Conservation (phyloP, 2,797 vertebrate genomes). For the Lagocephalus sceleratus region DNA sequence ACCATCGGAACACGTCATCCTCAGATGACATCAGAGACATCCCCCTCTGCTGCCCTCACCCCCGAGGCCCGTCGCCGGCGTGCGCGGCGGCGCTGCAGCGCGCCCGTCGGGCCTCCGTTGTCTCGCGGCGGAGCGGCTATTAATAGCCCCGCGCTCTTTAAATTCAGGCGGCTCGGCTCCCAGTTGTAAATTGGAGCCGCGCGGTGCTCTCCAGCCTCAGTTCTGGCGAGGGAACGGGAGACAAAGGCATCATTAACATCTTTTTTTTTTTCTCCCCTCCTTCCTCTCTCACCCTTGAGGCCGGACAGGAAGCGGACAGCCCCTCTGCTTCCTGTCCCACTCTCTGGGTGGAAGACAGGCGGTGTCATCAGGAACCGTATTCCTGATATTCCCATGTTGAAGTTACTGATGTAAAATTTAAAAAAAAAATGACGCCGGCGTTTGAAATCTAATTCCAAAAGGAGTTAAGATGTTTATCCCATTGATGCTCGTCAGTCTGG, state of each 20-base stretch:
- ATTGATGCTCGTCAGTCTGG: background rate
- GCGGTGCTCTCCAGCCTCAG: slow-evolving; percentile 33
- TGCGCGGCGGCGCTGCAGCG: slow-evolving; percentile 44
- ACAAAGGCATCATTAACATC: slow-evolving; percentile 32
- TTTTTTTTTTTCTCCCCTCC: background rate
- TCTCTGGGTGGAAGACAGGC: background rate
- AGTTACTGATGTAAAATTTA: background rate
- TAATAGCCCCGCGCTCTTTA: slow-evolving; percentile 69
- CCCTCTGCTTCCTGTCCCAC: slow-evolving; percentile 48
- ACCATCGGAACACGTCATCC: too few relatives aligned
- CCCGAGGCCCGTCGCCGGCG: slow-evolving; percentile 21
- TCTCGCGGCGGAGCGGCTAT: slow-evolving; percentile 64
- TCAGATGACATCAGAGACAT: too few relatives aligned
- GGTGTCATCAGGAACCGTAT: background rate
- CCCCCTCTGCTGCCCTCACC: too few relatives aligned
- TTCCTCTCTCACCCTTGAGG: slow-evolving; percentile 19
- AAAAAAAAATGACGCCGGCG: too few relatives aligned
- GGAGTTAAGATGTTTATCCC: too few relatives aligned
- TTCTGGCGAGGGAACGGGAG: slow-evolving; percentile 26
- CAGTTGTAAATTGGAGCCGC: slow-evolving; percentile 60
- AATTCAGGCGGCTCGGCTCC: slow-evolving; percentile 63
- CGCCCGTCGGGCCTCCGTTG: slow-evolving; percentile 52
- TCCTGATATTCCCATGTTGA: background rate
- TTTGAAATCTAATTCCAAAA: background rate
- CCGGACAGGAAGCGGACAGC: slow-evolving; percentile 57